Evolutionary conservation across 2,888 invertebrate species (phyloP).

Genomic region (Drosophila mulleri): DNA sequence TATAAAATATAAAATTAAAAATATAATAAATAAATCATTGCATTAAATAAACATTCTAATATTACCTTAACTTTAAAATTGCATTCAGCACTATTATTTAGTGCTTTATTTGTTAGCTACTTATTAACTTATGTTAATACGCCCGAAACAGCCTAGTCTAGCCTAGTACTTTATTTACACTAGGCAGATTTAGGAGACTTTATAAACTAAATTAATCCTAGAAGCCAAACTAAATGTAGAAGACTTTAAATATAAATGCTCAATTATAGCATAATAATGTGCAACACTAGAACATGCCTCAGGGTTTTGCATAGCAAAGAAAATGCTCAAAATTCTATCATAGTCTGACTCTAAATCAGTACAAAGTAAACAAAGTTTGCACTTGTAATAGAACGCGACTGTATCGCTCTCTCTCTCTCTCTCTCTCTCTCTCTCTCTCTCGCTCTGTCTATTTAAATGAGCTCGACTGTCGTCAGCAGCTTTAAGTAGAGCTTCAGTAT

Average conservation of each 20-base stretch:
- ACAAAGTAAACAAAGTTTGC: neutral
- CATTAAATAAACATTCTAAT: too few relatives aligned
- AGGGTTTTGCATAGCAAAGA: neutral
- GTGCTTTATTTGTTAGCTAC: neutral
- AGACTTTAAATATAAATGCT: too few relatives aligned
- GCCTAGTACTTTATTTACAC: too few relatives aligned
- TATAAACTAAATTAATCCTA: too few relatives aligned
- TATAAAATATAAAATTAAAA: too few relatives aligned
- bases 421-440: neutral
- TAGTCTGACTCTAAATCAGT: neutral
- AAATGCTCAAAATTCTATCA: neutral
- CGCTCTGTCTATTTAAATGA: neutral
- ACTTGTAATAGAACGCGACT: slow-evolving; percentile 2
- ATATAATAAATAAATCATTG: too few relatives aligned
- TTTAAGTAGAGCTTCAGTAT: slow-evolving; percentile 1
- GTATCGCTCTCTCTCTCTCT: neutral
- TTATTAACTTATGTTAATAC: neutral
- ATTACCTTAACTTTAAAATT: too few relatives aligned
- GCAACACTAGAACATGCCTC: neutral
- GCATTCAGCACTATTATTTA: neutral
- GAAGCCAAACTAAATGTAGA: neutral
- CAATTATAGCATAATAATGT: too few relatives aligned
- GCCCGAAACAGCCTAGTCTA: rapidly evolving
- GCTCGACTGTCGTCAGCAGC: neutral
- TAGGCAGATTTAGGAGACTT: too few relatives aligned